These are phyloP conservation scores for Nycticebus coucang DNA, from an alignment of 2,113 vertebrate genomes.

Conservation along the genomic window DNA sequence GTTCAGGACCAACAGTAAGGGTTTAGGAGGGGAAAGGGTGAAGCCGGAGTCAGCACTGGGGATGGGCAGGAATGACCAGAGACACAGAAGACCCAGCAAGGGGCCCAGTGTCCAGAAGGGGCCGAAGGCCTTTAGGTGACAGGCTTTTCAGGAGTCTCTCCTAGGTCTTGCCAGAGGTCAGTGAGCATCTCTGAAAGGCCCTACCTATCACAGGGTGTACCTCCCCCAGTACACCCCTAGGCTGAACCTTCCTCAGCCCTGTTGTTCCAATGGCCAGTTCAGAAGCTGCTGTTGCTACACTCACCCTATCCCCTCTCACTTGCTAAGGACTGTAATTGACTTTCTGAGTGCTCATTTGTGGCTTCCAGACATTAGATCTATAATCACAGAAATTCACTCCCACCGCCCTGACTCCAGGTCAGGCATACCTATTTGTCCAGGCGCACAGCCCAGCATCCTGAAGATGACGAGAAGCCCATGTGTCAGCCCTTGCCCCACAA, in stretches of 20 bases:
- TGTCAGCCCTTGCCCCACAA: too few relatives aligned
- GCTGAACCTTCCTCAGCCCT: background rate
- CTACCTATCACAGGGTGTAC: background rate
- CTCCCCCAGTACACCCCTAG: background rate
- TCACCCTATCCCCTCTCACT: conserved; percentile 4
- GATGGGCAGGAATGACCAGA: background rate
- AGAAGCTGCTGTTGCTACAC: background rate
- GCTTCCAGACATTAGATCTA: conserved; percentile 43
- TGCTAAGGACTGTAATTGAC: conserved; percentile 58
- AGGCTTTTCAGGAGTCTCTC: background rate
- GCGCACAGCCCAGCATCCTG: background rate
- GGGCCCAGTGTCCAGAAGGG: background rate
- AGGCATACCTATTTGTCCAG: conserved; percentile 12
- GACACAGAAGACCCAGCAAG: background rate
- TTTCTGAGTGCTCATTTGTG: conserved; percentile 68
- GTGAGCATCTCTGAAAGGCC: background rate
- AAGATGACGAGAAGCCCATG: background rate
- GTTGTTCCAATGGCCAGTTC: conserved; percentile 38
- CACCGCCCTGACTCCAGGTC: conserved; percentile 52
- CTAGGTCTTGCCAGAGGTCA: background rate
- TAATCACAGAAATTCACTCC: conserved; percentile 57
- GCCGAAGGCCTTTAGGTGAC: background rate
- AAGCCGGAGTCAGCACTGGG: background rate
- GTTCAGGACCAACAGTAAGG: background rate
- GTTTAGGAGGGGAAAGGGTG: background rate